Evolutionary conservation across 2,113 vertebrate genomes (phyloP).

Genomic region (Monopterus albus): DNA sequence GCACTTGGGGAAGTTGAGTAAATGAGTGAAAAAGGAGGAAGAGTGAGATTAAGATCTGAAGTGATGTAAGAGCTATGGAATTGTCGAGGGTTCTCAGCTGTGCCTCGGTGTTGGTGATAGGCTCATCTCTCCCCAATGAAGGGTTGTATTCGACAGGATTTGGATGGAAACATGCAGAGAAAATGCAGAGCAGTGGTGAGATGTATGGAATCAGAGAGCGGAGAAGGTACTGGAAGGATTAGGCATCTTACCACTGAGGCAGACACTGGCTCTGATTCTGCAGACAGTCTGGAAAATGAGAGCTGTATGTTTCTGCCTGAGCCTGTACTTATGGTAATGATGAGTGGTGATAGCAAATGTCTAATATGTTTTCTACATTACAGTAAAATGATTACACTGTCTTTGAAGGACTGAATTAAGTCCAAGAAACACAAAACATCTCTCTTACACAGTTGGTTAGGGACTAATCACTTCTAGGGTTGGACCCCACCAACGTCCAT

Average conservation of each 20-base stretch:
- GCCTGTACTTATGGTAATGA: slow-evolving; percentile 41
- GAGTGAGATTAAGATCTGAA: slow-evolving; percentile 17
- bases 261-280: slow-evolving; percentile 37
- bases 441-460: no score
- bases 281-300: slow-evolving; percentile 52
- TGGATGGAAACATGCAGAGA: slow-evolving; percentile 26
- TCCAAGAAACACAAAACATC: slow-evolving; percentile 18
- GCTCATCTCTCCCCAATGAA: background rate
- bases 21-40: slow-evolving; percentile 32
- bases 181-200: slow-evolving; percentile 24
- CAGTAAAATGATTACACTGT: slow-evolving; percentile 6
- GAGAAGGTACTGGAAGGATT: slow-evolving; percentile 38
- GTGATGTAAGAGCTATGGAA: slow-evolving; percentile 10
- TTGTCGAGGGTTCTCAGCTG: slow-evolving; percentile 26
- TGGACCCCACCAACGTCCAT: no score
- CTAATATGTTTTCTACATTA: slow-evolving; percentile 9
- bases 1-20: slow-evolving; percentile 12
- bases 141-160: slow-evolving; percentile 7
- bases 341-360: slow-evolving; percentile 25
- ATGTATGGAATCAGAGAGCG: slow-evolving; percentile 7
- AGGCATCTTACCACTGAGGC: slow-evolving; percentile 27
- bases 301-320: slow-evolving; percentile 2
- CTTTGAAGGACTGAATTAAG: slow-evolving; percentile 2
- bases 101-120: slow-evolving; percentile 28
- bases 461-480: no score